Conservation (phyloP, 2,113 vertebrate genomes). For the Nothobranchius kuhntae region DNA sequence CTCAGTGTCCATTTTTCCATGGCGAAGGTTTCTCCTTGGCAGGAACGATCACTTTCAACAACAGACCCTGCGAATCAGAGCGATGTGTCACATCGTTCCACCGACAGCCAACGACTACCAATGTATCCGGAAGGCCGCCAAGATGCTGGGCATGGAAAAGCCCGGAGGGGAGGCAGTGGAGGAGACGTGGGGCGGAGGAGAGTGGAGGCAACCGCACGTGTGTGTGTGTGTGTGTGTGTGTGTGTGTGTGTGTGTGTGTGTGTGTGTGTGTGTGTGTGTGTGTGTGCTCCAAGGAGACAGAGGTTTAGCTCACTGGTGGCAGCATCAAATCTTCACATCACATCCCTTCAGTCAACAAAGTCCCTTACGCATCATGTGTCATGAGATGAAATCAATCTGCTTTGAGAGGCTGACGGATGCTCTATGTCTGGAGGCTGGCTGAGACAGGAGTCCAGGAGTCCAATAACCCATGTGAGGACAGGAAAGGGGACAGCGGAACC, state of each 20-base stretch:
- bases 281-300: conserved; percentile 55
- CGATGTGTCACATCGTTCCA: conserved; percentile 68
- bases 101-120: conserved; percentile 73
- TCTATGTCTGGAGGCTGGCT: conserved; percentile 45
- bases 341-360: conserved; percentile 66
- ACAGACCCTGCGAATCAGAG: conserved; percentile 68
- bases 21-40: conserved; percentile 67
- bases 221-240: conserved; percentile 3
- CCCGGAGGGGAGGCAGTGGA: conserved; percentile 10
- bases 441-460: conserved; percentile 41
- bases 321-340: conserved; percentile 63
- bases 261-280: conserved; percentile 22
- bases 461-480: conserved; percentile 14
- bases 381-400: conserved; percentile 63
- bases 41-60: conserved; percentile 70
- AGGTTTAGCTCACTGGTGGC: conserved; percentile 61
- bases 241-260: conserved; percentile 11
- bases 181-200: not conserved
- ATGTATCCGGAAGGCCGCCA: conserved; percentile 70
- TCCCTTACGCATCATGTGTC: conserved; percentile 56
- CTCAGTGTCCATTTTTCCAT: conserved; percentile 67
- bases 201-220: not conserved
- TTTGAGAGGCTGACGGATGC: conserved; percentile 53
- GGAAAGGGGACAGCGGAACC: not conserved
- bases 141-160: conserved; percentile 44